Base-by-base conservation (phyloP, 2,113 vertebrate species). In the Upupa epops region DNA sequence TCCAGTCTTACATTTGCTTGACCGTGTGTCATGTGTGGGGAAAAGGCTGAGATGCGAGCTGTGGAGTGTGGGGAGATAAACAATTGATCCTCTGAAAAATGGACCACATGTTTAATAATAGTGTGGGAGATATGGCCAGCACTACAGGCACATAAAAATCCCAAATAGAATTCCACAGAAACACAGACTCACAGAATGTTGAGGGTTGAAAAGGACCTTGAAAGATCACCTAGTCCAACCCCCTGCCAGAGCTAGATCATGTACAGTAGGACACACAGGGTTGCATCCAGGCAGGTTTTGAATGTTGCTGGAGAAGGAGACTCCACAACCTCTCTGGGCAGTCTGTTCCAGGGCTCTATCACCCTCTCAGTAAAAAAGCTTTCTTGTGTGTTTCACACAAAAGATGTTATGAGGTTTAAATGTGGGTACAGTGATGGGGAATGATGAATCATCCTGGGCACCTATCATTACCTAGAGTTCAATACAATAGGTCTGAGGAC, bases 391-490 rank as follows among this genome's bases (percentile, higher is more conserved):
- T 42, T 42, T 42, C 94, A 96, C 77, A 59, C 86, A 96, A 93
- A 93, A 42, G 49, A 9, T 94, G 95, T 94, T 94, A 94, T 96
- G 93, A 93, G 74, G 93, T 95, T 95, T 93, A 92, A 94, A 92
- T 92, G 94, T 86, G 86, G 37, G 73, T 91, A 95, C 92, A 94
- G 86, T 95, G 91, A 90, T 94, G 87, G 95, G 95, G 95, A 96
- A 95, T 96, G 95, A 96, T 93, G 91, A 94, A 93, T 92, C 94
- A 96, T 96, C 95, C 96, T 93, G 91, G 86, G 94, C 88, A 94
- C 95, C 92, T 86, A 94, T 94, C 94, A 93, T 90, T 95, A 93
- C 90, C 66, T 94, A 92, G 90, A 73, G 92, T 92, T 90, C 37
- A 26, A 94, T 88, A 96, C 94, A 96, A 96, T 95, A 92, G 92